A percentile compares a stretch with the other conserved stretches of the same genome.
These are phyloP conservation scores for Temnothorax rugatulus DNA, from an alignment of 2,888 invertebrate genomes.

Conservation along the genomic window DNA sequence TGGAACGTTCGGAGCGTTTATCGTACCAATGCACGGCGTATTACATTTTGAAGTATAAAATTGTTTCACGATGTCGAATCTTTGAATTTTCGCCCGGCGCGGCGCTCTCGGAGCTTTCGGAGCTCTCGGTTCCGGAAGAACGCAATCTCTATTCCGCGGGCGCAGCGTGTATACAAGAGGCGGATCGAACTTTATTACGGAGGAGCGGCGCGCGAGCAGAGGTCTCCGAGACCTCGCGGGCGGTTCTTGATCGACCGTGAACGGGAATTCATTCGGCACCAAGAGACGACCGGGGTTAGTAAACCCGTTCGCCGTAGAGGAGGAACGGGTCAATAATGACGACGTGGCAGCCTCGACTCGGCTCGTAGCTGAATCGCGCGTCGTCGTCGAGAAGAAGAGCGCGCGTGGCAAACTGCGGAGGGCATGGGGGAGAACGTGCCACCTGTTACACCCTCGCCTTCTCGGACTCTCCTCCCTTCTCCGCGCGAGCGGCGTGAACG, in stretches of 20 bases:
- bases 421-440: conserved; percentile 75
- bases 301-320: conserved; percentile 54
- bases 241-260: conserved; percentile 64
- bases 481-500: conserved; percentile 65
- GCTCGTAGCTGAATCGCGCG: conserved; percentile 69
- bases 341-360: conserved; percentile 67
- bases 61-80: conserved; percentile 38
- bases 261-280: conserved; percentile 69
- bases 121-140: conserved; percentile 21
- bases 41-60: conserved; percentile 59
- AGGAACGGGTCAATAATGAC: conserved; percentile 79
- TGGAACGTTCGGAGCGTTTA: conserved; percentile 44
- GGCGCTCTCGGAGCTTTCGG: not conserved
- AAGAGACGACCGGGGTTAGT: conserved; percentile 48
- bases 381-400: conserved; percentile 67
- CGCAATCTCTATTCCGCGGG: conserved; percentile 65
- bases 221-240: conserved; percentile 37
- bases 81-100: conserved; percentile 52
- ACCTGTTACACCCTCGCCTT: conserved; percentile 79
- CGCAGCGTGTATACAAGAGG: conserved; percentile 41
- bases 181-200: conserved; percentile 63
- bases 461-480: conserved; percentile 62
- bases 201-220: conserved; percentile 2
- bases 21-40: conserved; percentile 27
- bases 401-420: conserved; percentile 41